Evolutionary conservation across 2,113 vertebrate genomes (phyloP), one percentile per base, ranked within the genome.

Genomic region (Aplodontia rufa): DNA sequence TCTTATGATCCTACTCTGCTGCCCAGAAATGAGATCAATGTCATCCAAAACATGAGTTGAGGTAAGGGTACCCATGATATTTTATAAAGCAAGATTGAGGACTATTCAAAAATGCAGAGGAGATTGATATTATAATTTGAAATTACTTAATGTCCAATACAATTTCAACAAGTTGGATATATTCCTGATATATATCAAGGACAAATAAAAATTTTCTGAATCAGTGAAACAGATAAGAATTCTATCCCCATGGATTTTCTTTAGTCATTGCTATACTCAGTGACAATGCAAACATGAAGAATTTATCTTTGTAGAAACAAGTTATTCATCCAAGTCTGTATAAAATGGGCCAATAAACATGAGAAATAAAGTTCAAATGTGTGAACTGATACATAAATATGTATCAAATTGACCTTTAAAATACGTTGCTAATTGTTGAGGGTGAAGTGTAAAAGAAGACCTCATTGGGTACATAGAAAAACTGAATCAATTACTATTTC

Each of bases 311-410:
- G 30, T 66, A n/a, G 62, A 14, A 79, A 42, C 12, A 93, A 7
- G 28, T 53, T 96, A 86, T 89, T 93, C 13, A 78, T 32, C 82
- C 22, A 86, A 37, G 66, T 45, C 91, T 12, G 68, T 86, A 69
- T 24, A 45, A 87, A 55, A 78, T 6, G 79, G 26, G 1, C 6
- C 22, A 87, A 83, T 51, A 87, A 79, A 32, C 28, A 11, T 42
- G 17, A 72, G 75, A 30, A 28, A 68, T 40, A 75, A 58, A 80
- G 32, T 68, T 60, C 22, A 82, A 35, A 17, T 86, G 3, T 76
- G 51, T 75, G 24, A 94, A 64, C 11, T 35, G 45, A 47, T 40
- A 45, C 1, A 93, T 55, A 93, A 79, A 32, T 11, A 75, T 49
- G 3, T 32, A 89, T 30, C 12, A 78, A 72, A 85, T 26, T 79